phyloP scores from a whole-genome alignment of 2,888 invertebrate genomes.

The Agonopterix alstromeriana region DNA sequence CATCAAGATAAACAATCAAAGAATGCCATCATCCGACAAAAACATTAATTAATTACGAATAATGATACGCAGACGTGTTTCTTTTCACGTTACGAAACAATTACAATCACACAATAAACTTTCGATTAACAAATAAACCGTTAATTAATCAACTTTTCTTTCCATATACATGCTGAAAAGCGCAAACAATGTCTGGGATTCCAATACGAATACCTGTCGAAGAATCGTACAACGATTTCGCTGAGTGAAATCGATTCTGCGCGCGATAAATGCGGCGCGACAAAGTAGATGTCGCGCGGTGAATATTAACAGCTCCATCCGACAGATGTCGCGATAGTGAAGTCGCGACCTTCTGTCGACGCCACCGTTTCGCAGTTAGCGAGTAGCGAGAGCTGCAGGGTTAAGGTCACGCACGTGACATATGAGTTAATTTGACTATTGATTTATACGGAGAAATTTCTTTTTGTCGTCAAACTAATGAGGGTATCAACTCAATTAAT shows the following conservation, averaged over 20 bases:
- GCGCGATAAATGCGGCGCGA: conserved; percentile 19
- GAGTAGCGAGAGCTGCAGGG: conserved; percentile 5
- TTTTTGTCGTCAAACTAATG: too few species aligned
- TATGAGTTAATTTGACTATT: not conserved
- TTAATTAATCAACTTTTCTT: conserved; percentile 4
- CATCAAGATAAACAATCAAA: too few species aligned
- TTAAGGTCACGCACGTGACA: not conserved
- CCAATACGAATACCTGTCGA: not conserved
- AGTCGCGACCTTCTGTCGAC: conserved; percentile 17
- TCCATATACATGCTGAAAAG: not conserved
- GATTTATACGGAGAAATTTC: too few species aligned
- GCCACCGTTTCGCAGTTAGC: conserved; percentile 9
- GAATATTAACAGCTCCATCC: conserved; percentile 45
- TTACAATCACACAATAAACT: conserved; percentile 9
- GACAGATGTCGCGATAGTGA: conserved; percentile 32
- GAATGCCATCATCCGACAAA: too few species aligned
- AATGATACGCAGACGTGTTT: not conserved
- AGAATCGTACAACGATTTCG: conserved; percentile 16
- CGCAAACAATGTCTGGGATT: not conserved
- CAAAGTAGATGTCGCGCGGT: conserved; percentile 32
- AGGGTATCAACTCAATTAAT: too few species aligned
- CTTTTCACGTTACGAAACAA: not conserved
- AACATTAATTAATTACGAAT: not conserved
- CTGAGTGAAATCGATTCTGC: conserved; percentile 29
- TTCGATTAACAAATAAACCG: conserved; percentile 3